Base-by-base conservation (phyloP, 2,113 vertebrate species). In the Xiphophorus hellerii region DNA sequence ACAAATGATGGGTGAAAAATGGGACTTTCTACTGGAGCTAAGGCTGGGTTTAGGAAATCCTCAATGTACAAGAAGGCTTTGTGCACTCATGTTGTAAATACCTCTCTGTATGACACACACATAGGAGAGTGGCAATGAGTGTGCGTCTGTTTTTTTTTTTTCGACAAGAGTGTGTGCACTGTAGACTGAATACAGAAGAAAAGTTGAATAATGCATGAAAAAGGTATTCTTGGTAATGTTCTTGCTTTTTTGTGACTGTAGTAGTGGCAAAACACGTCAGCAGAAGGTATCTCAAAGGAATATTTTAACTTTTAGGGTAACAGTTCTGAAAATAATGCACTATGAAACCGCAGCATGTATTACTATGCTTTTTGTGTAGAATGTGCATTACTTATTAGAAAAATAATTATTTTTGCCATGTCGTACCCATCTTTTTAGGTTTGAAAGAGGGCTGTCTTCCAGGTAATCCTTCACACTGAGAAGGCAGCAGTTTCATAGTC, bases 141-240 rank as follows among this genome's bases (percentile, higher is more conserved):
- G 76, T 83, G 51, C 22, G 17, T 9, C 22, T 58, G 51, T 58
- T 54, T 5, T 66, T 76, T 77, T 71, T 74, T 81, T 90, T 83
- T 86, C 65, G 76, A 84, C 78, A 84, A 75, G 67, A 74, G 29
- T 68, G 66, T 77, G 31, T 78, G 76, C 76, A 44, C 81, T 88
- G 81, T 77, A 81, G 73, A 69, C 74, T 78, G 78, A 85, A 80
- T 72, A 79, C 65, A 80, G 63, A 86, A 77, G 68, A 87, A 60
- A 31, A 7, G 27, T 74, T 91, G 66, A 91, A 92, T 93, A 88
- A 89, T 89, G 48, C 71, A 93, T 88, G 67, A 67, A 67, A 82
- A 64, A 82, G 82, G 83, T 85, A 75, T 84, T 72, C 60, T 69
- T 70, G 58, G 78, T 77, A 68, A 78, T 81, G 64, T 67, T 78